phyloP scores from a whole-genome alignment of 2,888 invertebrate genomes.

The Blastobasis lacticolella region DNA sequence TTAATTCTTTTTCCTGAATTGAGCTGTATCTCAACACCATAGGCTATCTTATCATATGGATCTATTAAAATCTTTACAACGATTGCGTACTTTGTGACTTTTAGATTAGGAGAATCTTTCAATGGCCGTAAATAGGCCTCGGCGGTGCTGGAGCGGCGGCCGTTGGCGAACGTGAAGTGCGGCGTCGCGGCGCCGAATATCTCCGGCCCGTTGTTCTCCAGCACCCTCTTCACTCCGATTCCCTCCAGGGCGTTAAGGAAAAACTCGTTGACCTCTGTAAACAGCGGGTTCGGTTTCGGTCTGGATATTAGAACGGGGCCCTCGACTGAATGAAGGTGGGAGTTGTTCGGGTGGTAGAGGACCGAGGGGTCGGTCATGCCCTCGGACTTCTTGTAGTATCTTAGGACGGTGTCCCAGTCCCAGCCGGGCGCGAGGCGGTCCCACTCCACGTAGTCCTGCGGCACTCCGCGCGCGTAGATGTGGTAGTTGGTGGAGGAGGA shows the following conservation, averaged over 20 bases:
- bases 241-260: slow-evolving; percentile 25
- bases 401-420: slow-evolving; percentile 26
- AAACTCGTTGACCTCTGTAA: slow-evolving; percentile 18
- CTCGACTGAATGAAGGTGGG: slow-evolving; percentile 24
- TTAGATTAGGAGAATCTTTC: slow-evolving; percentile 40
- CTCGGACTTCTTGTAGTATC: slow-evolving; percentile 34
- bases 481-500: slow-evolving; percentile 30
- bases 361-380: slow-evolving; percentile 25
- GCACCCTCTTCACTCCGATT: slow-evolving; percentile 26
- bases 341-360: slow-evolving; percentile 17
- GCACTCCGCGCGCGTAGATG: slow-evolving; percentile 28
- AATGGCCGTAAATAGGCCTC: slow-evolving; percentile 42
- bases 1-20: slow-evolving; percentile 27
- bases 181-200: slow-evolving; percentile 23
- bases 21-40: slow-evolving; percentile 39
- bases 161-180: slow-evolving; percentile 35
- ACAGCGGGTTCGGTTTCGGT: slow-evolving; percentile 23
- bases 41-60: slow-evolving; percentile 25
- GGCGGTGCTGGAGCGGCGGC: slow-evolving; percentile 52
- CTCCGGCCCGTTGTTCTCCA: slow-evolving; percentile 29
- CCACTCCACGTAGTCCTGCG: slow-evolving; percentile 32
- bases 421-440: slow-evolving; percentile 25
- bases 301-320: slow-evolving; percentile 31
- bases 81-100: slow-evolving; percentile 40
- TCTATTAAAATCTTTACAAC: slow-evolving; percentile 46